Evolutionary conservation across 1,140 invertebrate genomes (phyloP).

Genomic region (Aphelinus atriplicis): DNA sequence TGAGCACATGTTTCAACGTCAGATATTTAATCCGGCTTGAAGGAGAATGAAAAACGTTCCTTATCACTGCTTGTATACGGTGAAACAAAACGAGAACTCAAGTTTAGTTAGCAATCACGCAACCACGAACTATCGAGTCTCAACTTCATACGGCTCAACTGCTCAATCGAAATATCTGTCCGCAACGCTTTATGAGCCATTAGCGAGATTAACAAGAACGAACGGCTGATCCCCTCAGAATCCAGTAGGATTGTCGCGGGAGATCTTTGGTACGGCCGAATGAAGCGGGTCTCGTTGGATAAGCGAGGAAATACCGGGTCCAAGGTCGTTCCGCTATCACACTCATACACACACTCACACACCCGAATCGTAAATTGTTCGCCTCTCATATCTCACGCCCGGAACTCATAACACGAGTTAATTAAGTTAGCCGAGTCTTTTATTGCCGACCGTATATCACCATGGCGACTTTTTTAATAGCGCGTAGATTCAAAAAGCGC

Average conservation of each 20-base stretch:
- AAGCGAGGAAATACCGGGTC: slow-evolving; percentile 32
- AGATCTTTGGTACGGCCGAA: slow-evolving; percentile 45
- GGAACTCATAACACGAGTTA: slow-evolving; percentile 20
- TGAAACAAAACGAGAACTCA: no score
- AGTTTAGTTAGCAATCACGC: no score
- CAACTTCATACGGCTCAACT: no score
- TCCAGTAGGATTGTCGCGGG: slow-evolving; percentile 36
- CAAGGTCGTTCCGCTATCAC: slow-evolving; percentile 12
- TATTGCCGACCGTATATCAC: not conserved
- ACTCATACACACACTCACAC: slow-evolving; percentile 1
- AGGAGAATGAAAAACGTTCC: no score
- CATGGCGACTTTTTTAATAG: no score
- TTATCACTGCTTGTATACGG: no score
- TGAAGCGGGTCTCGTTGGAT: slow-evolving; percentile 42
- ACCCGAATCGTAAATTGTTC: no score
- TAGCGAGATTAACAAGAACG: slow-evolving; percentile 53
- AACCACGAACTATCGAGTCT: no score
- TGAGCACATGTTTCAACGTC: no score
- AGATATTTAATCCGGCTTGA: no score
- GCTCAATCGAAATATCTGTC: not conserved
- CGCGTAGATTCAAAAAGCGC: not conserved
- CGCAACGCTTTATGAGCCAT: slow-evolving; percentile 53
- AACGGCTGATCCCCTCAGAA: slow-evolving; percentile 21
- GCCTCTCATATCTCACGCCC: not conserved
- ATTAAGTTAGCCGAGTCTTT: slow-evolving; percentile 3